Evolutionary conservation across 1,140 invertebrate genomes (phyloP).

Genomic region (Bombus polaris): DNA sequence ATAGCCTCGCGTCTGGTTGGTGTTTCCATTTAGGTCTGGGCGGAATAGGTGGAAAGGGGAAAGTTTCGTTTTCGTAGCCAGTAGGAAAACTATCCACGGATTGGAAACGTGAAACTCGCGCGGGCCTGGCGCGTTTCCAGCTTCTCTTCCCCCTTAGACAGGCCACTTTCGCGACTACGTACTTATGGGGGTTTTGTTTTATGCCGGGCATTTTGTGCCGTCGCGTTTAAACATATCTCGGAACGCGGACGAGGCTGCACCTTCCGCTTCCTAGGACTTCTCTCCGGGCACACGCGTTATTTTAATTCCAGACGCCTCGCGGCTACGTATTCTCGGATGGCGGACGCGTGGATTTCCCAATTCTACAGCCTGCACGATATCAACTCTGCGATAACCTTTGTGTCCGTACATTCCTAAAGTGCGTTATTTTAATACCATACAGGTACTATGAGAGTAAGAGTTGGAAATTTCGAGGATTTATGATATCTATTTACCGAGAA

Average conservation of each 20-base stretch:
- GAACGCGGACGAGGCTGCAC: conserved; percentile 36
- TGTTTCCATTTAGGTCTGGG: conserved; percentile 57
- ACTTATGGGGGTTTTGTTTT: conserved; percentile 64
- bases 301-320: conserved; percentile 35
- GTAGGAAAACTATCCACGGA: conserved; percentile 61
- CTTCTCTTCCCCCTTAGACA: conserved; percentile 40
- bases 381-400: too few relatives aligned
- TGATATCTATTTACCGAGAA: too few relatives aligned
- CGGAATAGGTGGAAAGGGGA: conserved; percentile 1
- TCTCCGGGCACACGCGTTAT: conserved; percentile 1
- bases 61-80: conserved; percentile 62
- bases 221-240: conserved; percentile 58
- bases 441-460: too few relatives aligned
- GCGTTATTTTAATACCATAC: too few relatives aligned
- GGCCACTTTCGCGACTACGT: conserved; percentile 35
- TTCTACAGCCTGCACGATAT: too few relatives aligned
- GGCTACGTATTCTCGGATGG: conserved; percentile 13
- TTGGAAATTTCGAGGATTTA: too few relatives aligned
- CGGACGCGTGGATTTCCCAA: neutral
- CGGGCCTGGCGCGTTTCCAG: conserved; percentile 59
- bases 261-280: conserved; percentile 40
- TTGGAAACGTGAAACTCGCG: conserved; percentile 66
- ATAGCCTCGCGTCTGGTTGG: conserved; percentile 49
- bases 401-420: too few relatives aligned
- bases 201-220: conserved; percentile 42